Evolutionary conservation across 1,140 invertebrate genomes (phyloP).

Genomic region (Drosophila micromelanica): DNA sequence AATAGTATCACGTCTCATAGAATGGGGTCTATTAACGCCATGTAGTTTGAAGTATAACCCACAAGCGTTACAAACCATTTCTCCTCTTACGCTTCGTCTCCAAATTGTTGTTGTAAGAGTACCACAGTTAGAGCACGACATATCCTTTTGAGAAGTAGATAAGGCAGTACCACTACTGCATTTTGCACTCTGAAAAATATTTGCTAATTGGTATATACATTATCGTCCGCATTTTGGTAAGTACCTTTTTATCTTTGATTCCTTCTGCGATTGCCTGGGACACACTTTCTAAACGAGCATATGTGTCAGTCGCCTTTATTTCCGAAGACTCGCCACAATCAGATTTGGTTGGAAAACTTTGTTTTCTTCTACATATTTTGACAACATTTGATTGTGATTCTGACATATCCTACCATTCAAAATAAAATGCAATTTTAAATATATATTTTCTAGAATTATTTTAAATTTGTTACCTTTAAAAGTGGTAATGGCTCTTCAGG

Average conservation of each 20-base stretch:
- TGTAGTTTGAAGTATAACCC: conserved; percentile 97
- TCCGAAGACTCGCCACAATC: conserved; percentile 60
- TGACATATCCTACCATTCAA: conserved; percentile 55
- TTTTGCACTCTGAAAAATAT: conserved; percentile 46
- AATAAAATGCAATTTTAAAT: neutral
- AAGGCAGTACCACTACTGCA: conserved; percentile 47
- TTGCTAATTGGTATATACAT: neutral
- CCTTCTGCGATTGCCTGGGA: conserved; percentile 45
- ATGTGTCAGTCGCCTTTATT: conserved; percentile 53
- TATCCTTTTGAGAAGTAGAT: conserved; percentile 86
- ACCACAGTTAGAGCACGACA: conserved; percentile 92
- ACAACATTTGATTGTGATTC: conserved; percentile 65
- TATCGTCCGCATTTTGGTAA: neutral
- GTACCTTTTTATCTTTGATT: conserved; percentile 71
- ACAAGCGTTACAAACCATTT: conserved; percentile 98
- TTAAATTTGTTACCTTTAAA: conserved; percentile 63
- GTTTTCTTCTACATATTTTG: conserved; percentile 81
- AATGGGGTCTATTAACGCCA: conserved; percentile 94
- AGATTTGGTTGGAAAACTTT: conserved; percentile 80
- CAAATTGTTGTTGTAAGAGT: conserved; percentile 96
- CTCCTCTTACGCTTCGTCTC: conserved; percentile 93
- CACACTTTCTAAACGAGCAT: conserved; percentile 43
- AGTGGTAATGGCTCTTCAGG: conserved; percentile 80
- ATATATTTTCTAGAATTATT: neutral
- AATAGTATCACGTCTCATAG: conserved; percentile 98